A percentile compares a stretch with the other conserved stretches of the same genome.
Conservation (phyloP, 2,888 invertebrate genomes). For the Gymnoscelis rufifasciata region DNA sequence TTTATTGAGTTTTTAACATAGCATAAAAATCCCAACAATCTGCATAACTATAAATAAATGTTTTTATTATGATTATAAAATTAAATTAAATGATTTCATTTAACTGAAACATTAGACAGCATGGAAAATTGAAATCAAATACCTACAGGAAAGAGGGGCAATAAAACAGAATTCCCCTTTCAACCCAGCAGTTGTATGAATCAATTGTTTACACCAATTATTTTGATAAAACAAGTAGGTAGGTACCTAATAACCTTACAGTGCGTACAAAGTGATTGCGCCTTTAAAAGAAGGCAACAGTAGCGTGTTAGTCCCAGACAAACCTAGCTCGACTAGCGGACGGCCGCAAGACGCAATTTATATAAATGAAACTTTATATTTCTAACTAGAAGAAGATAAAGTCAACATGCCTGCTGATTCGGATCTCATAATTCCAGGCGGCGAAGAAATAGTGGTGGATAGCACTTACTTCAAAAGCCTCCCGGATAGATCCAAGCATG, state of each 20-base stretch:
- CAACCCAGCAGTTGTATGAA: constrained; percentile 1
- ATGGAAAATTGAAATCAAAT: too few relatives aligned
- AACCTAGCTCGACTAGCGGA: constrained; percentile 52
- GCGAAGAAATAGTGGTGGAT: constrained; percentile 49
- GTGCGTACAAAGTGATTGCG: constrained; percentile 47
- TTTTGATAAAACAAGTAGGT: constrained; percentile 37
- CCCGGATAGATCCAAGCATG: constrained; percentile 82
- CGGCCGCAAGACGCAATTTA: constrained; percentile 48
- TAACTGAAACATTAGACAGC: too few relatives aligned
- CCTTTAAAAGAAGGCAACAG: constrained; percentile 69
- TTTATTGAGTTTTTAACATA: too few relatives aligned
- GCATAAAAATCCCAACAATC: too few relatives aligned
- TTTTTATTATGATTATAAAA: too few relatives aligned
- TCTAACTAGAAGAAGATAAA: constrained; percentile 36
- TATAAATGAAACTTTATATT: constrained; percentile 41
- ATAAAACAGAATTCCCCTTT: not conserved
- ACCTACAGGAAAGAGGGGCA: too few relatives aligned
- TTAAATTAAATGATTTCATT: too few relatives aligned
- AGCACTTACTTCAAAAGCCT: constrained; percentile 77
- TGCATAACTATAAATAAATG: too few relatives aligned
- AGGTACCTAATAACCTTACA: constrained; percentile 53
- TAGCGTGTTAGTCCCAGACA: constrained; percentile 61
- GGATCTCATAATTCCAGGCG: constrained; percentile 56
- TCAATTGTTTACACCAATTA: constrained; percentile 30
- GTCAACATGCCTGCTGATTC: constrained; percentile 70